Evolutionary conservation across 2,113 vertebrate species (phyloP).

Genomic region (Labeo catla): DNA sequence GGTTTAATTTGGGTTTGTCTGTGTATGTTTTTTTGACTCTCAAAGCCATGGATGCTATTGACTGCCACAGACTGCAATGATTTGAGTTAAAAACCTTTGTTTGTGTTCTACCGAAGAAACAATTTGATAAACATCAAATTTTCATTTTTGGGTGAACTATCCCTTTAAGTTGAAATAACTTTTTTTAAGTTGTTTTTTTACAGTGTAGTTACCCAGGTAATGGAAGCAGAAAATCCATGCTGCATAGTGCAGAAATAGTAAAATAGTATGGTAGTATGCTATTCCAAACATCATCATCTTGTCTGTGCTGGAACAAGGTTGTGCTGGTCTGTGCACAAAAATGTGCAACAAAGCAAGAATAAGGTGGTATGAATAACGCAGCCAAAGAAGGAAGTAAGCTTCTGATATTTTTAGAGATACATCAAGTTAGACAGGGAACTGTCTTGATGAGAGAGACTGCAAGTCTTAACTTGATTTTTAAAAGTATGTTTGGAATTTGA

Average conservation of each 20-base stretch:
- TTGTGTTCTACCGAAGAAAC: too few relatives aligned
- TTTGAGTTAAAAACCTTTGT: too few relatives aligned
- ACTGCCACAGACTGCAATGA: too few relatives aligned
- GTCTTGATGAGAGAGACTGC: slow-evolving; percentile 55
- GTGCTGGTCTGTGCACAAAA: background rate
- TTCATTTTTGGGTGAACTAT: too few relatives aligned
- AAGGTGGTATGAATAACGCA: background rate
- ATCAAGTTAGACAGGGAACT: background rate
- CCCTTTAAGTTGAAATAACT: too few relatives aligned
- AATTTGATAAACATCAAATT: too few relatives aligned
- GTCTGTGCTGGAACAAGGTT: slow-evolving; percentile 5
- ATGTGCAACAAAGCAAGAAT: background rate
- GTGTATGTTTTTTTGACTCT: too few relatives aligned
- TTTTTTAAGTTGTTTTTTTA: too few relatives aligned
- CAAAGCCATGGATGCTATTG: too few relatives aligned
- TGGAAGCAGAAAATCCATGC: background rate
- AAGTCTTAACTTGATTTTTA: slow-evolving; percentile 67
- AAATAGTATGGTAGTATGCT: background rate
- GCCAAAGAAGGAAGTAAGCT: slow-evolving; percentile 17
- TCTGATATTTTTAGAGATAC: slow-evolving; percentile 15
- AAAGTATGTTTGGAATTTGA: slow-evolving; percentile 72
- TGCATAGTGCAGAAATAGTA: background rate
- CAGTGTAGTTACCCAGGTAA: background rate
- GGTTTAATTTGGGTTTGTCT: too few relatives aligned
- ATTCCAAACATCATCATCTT: background rate